Base-by-base conservation (phyloP, 2,113 vertebrate species). In the Hydrolagus affinis region DNA sequence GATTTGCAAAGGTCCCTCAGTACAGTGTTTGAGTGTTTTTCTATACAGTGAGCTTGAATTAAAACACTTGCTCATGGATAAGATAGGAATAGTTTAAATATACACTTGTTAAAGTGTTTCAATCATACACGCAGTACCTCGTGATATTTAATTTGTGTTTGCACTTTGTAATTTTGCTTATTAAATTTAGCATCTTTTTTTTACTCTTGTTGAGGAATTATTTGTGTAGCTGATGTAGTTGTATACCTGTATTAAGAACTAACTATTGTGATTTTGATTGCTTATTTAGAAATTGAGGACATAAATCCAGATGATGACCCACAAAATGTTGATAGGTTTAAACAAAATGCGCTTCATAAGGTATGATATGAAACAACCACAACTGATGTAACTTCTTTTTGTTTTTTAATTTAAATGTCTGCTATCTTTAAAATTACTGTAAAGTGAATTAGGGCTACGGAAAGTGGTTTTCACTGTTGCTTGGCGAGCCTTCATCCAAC, bases 281-380 rank as follows among this genome's bases (percentile, higher is more conserved):
- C 6, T 1, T 83, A 11, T 9, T 12, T 28, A 30, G 15, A 83
- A 66, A 30, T 17, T 66, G 10, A 83, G 78, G 9, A 30, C 28
- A 17, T 0, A 30, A 12, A 6, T 17, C 28, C 15, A 19, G 60
- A 19, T 21, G 21, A 2, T 64, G 8, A 11, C 78, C 78, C 2
- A 32, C 8, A 21, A 66, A 3, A 6, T 17, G 11, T 11, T 83
- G 78, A 83, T 66, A 8, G 30, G 6, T 4, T 21, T 28, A 23
- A n/a, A 66, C 60, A 83, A 66, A 83, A 4, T 66, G 25, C 30
- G 66, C 78, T 83, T 66, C 62, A 66, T 68, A 28, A 21, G 78
- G 78, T 83, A 83, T 30, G 78, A 21, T 80, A 28, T 64, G 14
- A 14, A 6, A 80, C 7, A 66, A 21, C 3, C 8, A 30, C 66